phyloP scores from a whole-genome alignment of 30 jellyfish, hydroid and myxozoan species.

The Rhopilema esculentum region DNA sequence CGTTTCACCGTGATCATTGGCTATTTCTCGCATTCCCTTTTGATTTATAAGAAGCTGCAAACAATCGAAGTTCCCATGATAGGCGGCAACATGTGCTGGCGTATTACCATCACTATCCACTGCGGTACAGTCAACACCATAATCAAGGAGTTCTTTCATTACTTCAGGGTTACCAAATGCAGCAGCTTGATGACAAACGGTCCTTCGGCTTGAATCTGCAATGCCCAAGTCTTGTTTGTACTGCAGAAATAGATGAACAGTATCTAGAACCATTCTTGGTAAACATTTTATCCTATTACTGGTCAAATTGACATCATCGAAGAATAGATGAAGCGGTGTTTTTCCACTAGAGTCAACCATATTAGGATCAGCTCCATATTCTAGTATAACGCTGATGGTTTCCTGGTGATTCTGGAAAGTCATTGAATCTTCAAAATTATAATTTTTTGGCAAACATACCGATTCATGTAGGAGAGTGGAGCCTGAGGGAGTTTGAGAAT shows the following conservation, averaged over 20 bases:
- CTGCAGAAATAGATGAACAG: background rate
- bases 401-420: background rate
- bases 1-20: slow-evolving; percentile 9
- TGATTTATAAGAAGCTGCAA: background rate
- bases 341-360: slow-evolving; percentile 1
- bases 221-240: background rate
- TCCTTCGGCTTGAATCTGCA: background rate
- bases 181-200: slow-evolving; percentile 11
- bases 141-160: background rate
- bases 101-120: slow-evolving; percentile 23
- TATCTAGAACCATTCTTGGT: background rate
- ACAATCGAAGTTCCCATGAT: slow-evolving; percentile 11
- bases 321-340: slow-evolving; percentile 28
- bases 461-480: slow-evolving; percentile 26
- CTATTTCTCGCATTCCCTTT: background rate
- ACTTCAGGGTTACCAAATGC: slow-evolving; percentile 1
- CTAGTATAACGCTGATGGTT: background rate
- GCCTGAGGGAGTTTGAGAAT: slow-evolving; percentile 10
- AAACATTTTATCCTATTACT: background rate
- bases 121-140: background rate
- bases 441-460: slow-evolving; percentile 11
- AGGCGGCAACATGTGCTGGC: slow-evolving; percentile 34
- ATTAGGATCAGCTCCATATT: slow-evolving; percentile 7
- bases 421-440: background rate
- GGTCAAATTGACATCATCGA: background rate